These are phyloP conservation scores for Liposcelis brunnea DNA, from an alignment of 2,888 invertebrate species.

Conservation along the genomic window DNA sequence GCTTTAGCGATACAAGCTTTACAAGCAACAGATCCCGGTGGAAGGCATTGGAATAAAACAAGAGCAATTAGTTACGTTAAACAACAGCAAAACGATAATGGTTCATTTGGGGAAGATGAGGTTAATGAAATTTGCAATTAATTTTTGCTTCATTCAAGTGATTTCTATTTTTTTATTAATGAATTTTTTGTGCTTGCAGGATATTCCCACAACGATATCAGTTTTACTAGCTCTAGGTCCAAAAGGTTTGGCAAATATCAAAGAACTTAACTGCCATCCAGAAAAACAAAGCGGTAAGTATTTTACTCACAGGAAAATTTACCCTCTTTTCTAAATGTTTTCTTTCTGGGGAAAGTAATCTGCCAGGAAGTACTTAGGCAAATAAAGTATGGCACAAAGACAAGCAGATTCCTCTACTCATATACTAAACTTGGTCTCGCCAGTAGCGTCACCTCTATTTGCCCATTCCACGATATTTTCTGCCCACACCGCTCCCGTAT, in stretches of 20 bases:
- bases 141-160: too few relatives aligned
- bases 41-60: constrained; percentile 56
- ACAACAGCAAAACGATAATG: constrained; percentile 53
- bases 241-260: constrained; percentile 12
- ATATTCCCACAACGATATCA: constrained; percentile 16
- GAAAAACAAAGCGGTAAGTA: not conserved
- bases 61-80: constrained; percentile 59
- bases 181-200: constrained; percentile 1
- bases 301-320: too few relatives aligned
- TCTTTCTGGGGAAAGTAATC: too few relatives aligned
- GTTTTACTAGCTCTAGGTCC: constrained; percentile 17
- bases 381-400: not conserved
- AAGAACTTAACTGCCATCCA: constrained; percentile 13
- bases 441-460: too few relatives aligned
- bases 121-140: too few relatives aligned
- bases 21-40: constrained; percentile 55
- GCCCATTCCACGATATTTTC: too few relatives aligned
- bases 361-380: not conserved
- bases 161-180: not conserved
- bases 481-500: too few relatives aligned
- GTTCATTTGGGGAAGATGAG: constrained; percentile 21
- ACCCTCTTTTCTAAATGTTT: too few relatives aligned
- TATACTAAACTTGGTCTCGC: too few relatives aligned
- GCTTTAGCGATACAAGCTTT: constrained; percentile 59
- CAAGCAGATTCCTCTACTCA: too few relatives aligned